phyloP scores from a whole-genome alignment of 2,888 invertebrate species.

The Sicus ferrugineus region DNA sequence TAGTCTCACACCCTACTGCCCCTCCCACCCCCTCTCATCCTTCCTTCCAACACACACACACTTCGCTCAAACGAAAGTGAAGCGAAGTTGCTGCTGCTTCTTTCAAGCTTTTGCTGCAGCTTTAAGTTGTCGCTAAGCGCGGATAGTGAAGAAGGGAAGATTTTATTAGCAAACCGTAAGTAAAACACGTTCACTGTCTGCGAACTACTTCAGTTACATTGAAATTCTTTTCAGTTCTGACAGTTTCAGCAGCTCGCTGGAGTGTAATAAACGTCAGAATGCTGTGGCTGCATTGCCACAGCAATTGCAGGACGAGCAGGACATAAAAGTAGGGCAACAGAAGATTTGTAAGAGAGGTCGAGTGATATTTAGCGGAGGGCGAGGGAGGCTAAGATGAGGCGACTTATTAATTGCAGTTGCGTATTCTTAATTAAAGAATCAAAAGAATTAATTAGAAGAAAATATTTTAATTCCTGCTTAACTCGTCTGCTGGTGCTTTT shows the following conservation, averaged over 20 bases:
- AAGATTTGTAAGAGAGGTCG: background rate
- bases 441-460: no score
- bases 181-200: background rate
- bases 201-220: background rate
- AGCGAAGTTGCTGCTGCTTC: background rate
- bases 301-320: background rate
- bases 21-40: no score
- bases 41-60: background rate
- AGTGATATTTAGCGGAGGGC: background rate
- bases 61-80: background rate
- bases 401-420: no score
- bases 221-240: conserved; percentile 30
- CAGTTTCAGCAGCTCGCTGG: conserved; percentile 33
- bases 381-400: no score
- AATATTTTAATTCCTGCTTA: no score
- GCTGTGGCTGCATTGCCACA: background rate
- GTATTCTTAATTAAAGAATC: no score
- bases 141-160: background rate
- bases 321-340: background rate
- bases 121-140: no score
- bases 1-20: no score
- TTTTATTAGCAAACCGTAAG: background rate
- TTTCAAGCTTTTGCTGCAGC: background rate
- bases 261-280: conserved; percentile 30
- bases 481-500: no score